A percentile compares a stretch with the other conserved stretches of the same genome.
Evolutionary conservation across 2,888 invertebrate genomes (phyloP).

Genomic region (Carabus problematicus): DNA sequence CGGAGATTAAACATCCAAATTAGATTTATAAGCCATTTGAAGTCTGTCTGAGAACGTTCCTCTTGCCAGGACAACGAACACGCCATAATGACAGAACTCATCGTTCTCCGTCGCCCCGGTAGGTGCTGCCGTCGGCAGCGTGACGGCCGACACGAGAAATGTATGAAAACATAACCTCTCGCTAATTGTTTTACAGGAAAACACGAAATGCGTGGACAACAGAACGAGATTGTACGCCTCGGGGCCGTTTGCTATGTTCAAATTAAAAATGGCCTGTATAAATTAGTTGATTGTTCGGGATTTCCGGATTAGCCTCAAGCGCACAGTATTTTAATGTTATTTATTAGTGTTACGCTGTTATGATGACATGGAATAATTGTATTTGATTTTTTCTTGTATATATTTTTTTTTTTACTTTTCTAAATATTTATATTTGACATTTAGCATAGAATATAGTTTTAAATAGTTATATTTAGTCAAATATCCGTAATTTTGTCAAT

Average conservation of each 20-base stretch:
- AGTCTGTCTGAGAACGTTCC: conserved; percentile 7
- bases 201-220: neutral
- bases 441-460: no score
- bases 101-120: neutral
- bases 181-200: conserved; percentile 15
- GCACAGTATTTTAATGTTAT: conserved; percentile 32
- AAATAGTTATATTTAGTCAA: no score
- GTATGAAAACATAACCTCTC: conserved; percentile 7
- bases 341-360: conserved; percentile 30
- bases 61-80: neutral
- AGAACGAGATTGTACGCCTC: conserved; percentile 21
- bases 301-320: conserved; percentile 31
- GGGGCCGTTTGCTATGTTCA: conserved; percentile 28
- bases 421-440: no score
- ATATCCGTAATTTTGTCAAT: no score
- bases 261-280: conserved; percentile 39
- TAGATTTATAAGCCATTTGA: conserved; percentile 28
- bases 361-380: neutral
- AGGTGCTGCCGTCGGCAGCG: conserved; percentile 4
- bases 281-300: conserved; percentile 39
- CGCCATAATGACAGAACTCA: neutral
- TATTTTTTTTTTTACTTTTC: no score
- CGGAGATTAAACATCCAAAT: conserved; percentile 30
- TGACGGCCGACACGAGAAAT: conserved; percentile 4
- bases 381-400: no score